Evolutionary conservation across 2,888 invertebrate species (phyloP), one percentile per base, ranked within the genome.

Genomic region (Ctena decussata): DNA sequence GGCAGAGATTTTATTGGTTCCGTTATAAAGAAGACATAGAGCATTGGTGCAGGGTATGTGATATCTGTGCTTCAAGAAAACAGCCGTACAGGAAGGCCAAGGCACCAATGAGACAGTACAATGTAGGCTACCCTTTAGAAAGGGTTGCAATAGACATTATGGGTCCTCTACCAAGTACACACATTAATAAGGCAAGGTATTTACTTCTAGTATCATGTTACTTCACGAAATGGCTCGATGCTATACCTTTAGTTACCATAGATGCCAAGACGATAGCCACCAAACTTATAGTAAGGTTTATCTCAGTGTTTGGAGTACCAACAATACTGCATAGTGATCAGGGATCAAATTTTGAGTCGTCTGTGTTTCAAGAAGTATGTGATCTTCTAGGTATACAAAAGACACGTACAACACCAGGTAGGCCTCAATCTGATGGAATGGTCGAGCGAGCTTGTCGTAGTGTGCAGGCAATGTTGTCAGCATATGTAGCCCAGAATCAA

Each of bases 401-500:
- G 24, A 53, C 53, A 15, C 53, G 53, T 21, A 53, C 53, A 15
- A 53, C 53, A n/a, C 53, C 53, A 53, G 53, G n/a, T 53, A 53
- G 53, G 24, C 53, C 53, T 8, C 53, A 53, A 21, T 53, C 53
- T 21, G 53, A 53, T 53, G 53, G 53, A n/a, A 8, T 53, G 53
- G 53, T 53, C 11, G 53, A 53, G n/a, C 53, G 53, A n/a, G 24
- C 53, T n/a, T 53, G 53, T 24, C 53, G 53, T 12, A 53, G 53
- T 24, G 24, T 53, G 21, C 53, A 53, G 53, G 53, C 53, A 60
- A 86, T 89, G 86, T 65, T 83, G 12, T 57, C 78, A 21, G 30
- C 72, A 24, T 82, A 80, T 65, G 82, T 84, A n/a, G 49, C 60
- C 1, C 27, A 72, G n/a, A 76, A 84, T 72, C 79, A 87, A 27